Evolutionary conservation across 2,113 vertebrate species (phyloP).

Genomic region (Brienomyrus longianalis): DNA sequence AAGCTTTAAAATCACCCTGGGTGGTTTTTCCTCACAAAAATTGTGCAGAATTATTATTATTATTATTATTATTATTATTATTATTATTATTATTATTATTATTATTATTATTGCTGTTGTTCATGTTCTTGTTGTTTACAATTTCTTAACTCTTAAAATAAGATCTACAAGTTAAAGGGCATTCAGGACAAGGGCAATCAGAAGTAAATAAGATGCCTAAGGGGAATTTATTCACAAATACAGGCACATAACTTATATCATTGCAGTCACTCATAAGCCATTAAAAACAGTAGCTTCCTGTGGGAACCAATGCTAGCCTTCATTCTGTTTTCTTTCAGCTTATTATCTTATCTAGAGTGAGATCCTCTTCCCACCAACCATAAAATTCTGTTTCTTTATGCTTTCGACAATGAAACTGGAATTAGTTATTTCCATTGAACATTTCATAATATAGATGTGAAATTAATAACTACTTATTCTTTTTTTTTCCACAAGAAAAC

Average conservation of each 20-base stretch:
- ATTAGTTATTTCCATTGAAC: background rate
- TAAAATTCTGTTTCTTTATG: background rate
- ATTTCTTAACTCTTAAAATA: background rate
- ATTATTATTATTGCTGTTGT: background rate
- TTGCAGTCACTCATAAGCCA: background rate
- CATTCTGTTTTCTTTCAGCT: background rate
- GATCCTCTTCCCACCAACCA: background rate
- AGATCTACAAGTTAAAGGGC: background rate
- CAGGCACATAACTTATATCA: background rate
- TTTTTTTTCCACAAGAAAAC: background rate
- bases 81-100: background rate
- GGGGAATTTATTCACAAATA: background rate
- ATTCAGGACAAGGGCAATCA: background rate
- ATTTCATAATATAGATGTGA: background rate
- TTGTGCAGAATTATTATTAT: background rate
- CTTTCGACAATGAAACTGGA: background rate
- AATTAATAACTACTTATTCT: background rate
- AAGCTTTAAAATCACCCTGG: background rate
- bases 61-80: background rate
- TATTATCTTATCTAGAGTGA: background rate
- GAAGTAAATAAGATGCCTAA: background rate
- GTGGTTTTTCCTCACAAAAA: background rate
- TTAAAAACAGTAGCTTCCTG: background rate
- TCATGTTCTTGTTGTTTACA: background rate
- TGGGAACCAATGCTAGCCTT: background rate